These are phyloP conservation scores for Danio tinwini DNA, from an alignment of 2,797 vertebrate genomes.

Conservation along the genomic window DNA sequence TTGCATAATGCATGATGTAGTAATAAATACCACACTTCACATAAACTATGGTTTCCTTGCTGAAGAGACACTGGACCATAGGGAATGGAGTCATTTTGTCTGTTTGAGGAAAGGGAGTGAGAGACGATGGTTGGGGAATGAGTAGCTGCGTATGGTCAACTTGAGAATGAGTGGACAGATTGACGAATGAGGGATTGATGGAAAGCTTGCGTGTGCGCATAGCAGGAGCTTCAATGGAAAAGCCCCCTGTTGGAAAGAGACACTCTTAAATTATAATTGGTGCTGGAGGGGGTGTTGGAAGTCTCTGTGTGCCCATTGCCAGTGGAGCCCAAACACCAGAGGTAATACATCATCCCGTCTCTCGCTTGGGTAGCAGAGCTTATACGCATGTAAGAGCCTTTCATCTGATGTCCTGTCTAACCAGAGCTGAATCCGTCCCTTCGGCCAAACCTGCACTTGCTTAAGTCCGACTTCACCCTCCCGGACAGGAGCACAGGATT, in stretches of 20 bases:
- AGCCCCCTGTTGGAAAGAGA: conserved; percentile 20
- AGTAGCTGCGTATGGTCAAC: background rate
- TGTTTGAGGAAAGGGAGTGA: conserved; percentile 17
- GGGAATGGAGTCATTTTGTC: conserved; percentile 13
- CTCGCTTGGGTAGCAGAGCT: conserved; percentile 47
- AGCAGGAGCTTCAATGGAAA: conserved; percentile 23
- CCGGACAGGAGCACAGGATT: background rate
- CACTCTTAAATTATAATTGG: conserved; percentile 37
- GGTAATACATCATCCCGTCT: conserved; percentile 60
- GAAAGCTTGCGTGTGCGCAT: conserved; percentile 8
- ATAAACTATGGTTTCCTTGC: conserved; percentile 54
- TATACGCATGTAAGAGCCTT: conserved; percentile 37
- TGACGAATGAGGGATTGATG: conserved; percentile 30
- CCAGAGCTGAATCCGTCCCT: conserved; percentile 30
- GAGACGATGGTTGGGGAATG: conserved; percentile 22
- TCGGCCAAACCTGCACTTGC: conserved; percentile 24
- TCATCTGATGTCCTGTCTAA: conserved; percentile 29
- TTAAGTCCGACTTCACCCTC: conserved; percentile 16
- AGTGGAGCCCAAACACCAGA: conserved; percentile 49
- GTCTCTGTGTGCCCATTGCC: conserved; percentile 33
- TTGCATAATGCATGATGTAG: conserved; percentile 64
- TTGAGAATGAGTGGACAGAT: conserved; percentile 5
- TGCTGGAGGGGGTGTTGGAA: conserved; percentile 15
- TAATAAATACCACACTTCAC: conserved; percentile 53
- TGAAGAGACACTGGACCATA: conserved; percentile 40